A percentile compares a stretch with the other conserved stretches of the same genome.
phyloP scores from a whole-genome alignment of 2,113 vertebrate genomes.

The Illadopsis cleaveri region DNA sequence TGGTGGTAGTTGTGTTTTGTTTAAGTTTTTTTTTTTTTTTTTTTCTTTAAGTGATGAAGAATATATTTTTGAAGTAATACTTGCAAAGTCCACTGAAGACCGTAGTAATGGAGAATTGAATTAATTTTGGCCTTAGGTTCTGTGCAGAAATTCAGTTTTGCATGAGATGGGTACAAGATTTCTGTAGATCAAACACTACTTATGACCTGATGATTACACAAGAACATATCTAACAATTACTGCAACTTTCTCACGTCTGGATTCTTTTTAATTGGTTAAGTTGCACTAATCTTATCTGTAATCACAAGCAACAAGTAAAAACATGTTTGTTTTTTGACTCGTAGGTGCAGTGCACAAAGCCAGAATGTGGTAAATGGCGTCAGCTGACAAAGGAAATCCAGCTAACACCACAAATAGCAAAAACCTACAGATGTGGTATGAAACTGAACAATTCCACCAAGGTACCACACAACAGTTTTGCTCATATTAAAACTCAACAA shows the following conservation, averaged over 20 bases:
- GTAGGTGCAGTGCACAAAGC: conserved; percentile 92
- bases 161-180: neutral
- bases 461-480: conserved; percentile 66
- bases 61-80: neutral
- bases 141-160: neutral
- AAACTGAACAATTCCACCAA: conserved; percentile 87
- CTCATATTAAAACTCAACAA: neutral
- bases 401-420: conserved; percentile 87
- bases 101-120: neutral
- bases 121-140: neutral
- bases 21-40: neutral
- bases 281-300: neutral
- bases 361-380: conserved; percentile 93
- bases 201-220: neutral
- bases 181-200: neutral
- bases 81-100: neutral
- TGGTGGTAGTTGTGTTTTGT: neutral
- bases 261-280: neutral
- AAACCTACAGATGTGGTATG: conserved; percentile 90
- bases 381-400: conserved; percentile 96
- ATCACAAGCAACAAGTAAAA: conserved; percentile 23
- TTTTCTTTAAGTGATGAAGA: neutral
- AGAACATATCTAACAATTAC: neutral
- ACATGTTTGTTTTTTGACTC: conserved; percentile 19
- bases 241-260: neutral